phyloP scores from a whole-genome alignment of 2,113 vertebrate genomes.

The Heteronetta atricapilla region DNA sequence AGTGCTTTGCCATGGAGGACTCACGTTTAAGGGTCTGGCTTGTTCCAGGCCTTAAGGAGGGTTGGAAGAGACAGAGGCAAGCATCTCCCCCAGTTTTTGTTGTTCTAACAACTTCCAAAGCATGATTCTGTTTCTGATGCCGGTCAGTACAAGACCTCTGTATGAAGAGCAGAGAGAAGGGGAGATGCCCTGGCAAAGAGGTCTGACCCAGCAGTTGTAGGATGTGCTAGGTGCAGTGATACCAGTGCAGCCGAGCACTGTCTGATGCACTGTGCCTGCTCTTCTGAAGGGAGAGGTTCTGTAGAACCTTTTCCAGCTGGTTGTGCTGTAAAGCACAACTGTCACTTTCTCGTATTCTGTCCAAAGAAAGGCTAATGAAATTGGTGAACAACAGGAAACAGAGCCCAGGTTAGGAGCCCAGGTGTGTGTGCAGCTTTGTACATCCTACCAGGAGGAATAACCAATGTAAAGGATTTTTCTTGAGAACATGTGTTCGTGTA shows the following conservation, averaged over 20 bases:
- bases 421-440: not conserved
- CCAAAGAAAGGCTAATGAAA: not conserved
- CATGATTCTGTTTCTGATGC: not conserved
- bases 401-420: not conserved
- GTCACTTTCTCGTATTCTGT: not conserved
- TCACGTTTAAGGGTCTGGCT: not conserved
- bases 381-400: not conserved
- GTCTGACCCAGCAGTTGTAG: not conserved
- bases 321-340: not conserved
- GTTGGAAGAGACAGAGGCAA: not conserved
- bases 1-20: not conserved
- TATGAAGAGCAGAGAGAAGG: not conserved
- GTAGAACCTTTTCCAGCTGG: not conserved
- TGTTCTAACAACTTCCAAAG: not conserved
- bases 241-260: not conserved
- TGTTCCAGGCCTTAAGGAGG: not conserved
- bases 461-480: not conserved
- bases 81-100: not conserved
- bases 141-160: not conserved
- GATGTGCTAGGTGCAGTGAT: accelerated
- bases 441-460: not conserved
- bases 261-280: not conserved
- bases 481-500: not conserved
- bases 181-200: not conserved
- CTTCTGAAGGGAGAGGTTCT: not conserved